phyloP scores from a whole-genome alignment of 23 tunicate species.

The Oikopleura vanhoeffeni region DNA sequence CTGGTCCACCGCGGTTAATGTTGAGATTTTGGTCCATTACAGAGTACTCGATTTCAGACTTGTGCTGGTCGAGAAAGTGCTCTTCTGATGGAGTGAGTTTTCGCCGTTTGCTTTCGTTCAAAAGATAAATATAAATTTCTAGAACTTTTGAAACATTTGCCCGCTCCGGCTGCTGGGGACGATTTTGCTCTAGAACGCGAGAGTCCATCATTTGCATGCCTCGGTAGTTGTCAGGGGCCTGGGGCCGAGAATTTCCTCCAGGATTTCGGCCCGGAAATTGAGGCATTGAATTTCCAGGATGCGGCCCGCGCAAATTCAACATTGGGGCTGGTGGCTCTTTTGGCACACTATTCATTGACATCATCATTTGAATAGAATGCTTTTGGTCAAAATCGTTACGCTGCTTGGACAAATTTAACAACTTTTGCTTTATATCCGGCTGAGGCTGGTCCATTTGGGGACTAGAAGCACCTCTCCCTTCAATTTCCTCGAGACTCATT shows the following conservation, averaged over 20 bases:
- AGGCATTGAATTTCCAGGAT: too few relatives aligned
- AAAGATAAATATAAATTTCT: too few relatives aligned
- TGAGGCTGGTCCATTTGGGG: not conserved
- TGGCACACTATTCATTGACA: too few relatives aligned
- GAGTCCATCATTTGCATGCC: too few relatives aligned
- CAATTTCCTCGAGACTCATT: not conserved
- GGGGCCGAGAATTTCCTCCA: too few relatives aligned
- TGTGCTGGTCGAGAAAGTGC: not conserved
- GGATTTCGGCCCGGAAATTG: too few relatives aligned
- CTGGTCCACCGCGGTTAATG: not conserved
- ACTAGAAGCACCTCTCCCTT: not conserved
- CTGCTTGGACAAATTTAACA: not conserved
- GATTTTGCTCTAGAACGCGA: too few relatives aligned
- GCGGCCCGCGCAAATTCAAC: too few relatives aligned
- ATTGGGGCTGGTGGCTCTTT: too few relatives aligned
- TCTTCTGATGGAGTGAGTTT: not conserved
- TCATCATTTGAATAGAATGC: not conserved
- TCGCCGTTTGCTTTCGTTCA: not conserved
- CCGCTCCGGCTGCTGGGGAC: too few relatives aligned
- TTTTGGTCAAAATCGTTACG: not conserved
- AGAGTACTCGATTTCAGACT: not conserved
- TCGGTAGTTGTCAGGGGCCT: too few relatives aligned
- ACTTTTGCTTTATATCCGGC: not conserved
- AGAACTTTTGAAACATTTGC: too few relatives aligned
- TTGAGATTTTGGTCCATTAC: not conserved